A percentile compares a stretch with the other conserved stretches of the same genome.
Evolutionary conservation across 2,888 invertebrate species (phyloP).

Genomic region (Hemaris fuciformis): DNA sequence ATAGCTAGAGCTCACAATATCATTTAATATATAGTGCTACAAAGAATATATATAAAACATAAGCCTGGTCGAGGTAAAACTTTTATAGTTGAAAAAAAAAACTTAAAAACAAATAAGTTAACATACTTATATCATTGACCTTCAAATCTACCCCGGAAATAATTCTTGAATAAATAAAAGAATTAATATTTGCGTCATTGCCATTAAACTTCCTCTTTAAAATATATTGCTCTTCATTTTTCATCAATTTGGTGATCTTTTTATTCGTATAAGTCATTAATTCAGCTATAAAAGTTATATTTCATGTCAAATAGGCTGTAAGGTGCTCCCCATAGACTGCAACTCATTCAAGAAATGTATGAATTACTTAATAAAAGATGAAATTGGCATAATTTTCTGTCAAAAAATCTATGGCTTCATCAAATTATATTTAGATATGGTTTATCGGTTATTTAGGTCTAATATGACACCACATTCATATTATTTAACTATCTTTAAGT

Average conservation of each 20-base stretch:
- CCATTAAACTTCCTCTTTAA: too few species aligned
- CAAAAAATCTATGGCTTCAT: neutral
- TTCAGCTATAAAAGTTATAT: neutral
- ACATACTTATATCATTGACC: too few species aligned
- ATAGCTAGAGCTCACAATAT: slow-evolving; percentile 50
- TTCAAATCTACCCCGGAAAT: too few species aligned
- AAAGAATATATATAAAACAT: neutral
- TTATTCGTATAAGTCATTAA: neutral
- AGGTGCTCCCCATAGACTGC: slow-evolving; percentile 1
- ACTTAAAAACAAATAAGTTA: too few species aligned
- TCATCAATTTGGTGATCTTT: neutral
- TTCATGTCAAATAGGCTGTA: neutral
- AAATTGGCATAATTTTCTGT: neutral
- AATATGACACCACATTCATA: neutral
- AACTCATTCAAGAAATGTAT: neutral
- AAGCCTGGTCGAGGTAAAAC: neutral
- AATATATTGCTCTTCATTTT: neutral
- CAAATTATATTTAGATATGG: neutral
- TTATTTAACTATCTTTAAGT: neutral
- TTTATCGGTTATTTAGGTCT: neutral
- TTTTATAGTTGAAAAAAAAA: too few species aligned
- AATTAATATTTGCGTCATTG: too few species aligned
- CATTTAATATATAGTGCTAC: slow-evolving; percentile 37
- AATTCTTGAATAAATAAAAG: too few species aligned
- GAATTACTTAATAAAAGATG: neutral